A percentile compares a stretch with the other conserved stretches of the same genome.
These are phyloP conservation scores for Cephalotes varians DNA, from an alignment of 2,888 invertebrate species.

Conservation along the genomic window DNA sequence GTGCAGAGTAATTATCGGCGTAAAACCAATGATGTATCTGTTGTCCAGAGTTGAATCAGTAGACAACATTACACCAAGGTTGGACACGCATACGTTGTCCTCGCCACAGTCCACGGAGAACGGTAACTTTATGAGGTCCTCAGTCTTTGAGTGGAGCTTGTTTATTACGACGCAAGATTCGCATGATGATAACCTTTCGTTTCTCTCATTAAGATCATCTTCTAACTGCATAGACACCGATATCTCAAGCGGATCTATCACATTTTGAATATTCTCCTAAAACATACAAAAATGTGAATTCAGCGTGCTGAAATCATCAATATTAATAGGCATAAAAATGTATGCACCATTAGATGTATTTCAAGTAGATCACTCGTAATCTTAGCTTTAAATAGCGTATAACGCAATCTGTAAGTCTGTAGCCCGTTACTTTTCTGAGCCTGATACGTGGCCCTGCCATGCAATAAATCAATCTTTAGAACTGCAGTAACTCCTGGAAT, in stretches of 20 bases:
- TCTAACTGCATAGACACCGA: conserved; percentile 67
- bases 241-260: conserved; percentile 76
- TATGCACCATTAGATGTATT: conserved; percentile 72
- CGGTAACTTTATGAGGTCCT: conserved; percentile 71
- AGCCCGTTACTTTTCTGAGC: conserved; percentile 45
- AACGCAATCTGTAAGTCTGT: conserved; percentile 35
- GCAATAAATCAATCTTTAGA: conserved; percentile 72
- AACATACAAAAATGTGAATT: conserved; percentile 61
- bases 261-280: conserved; percentile 77
- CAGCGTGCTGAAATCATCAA: not conserved
- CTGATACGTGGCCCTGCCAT: conserved; percentile 69
- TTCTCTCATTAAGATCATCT: conserved; percentile 19
- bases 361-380: conserved; percentile 58
- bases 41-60: conserved; percentile 52
- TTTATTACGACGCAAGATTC: conserved; percentile 70
- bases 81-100: conserved; percentile 75
- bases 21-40: conserved; percentile 70
- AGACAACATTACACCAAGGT: conserved; percentile 72
- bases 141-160: conserved; percentile 69
- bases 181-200: conserved; percentile 52
- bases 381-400: conserved; percentile 56
- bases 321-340: conserved; percentile 20
- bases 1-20: conserved; percentile 50
- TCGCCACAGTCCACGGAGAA: conserved; percentile 78
- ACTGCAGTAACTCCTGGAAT: conserved; percentile 66